Base-by-base conservation (phyloP, 2,888 invertebrate genomes). In the Drosophila algonquin region DNA sequence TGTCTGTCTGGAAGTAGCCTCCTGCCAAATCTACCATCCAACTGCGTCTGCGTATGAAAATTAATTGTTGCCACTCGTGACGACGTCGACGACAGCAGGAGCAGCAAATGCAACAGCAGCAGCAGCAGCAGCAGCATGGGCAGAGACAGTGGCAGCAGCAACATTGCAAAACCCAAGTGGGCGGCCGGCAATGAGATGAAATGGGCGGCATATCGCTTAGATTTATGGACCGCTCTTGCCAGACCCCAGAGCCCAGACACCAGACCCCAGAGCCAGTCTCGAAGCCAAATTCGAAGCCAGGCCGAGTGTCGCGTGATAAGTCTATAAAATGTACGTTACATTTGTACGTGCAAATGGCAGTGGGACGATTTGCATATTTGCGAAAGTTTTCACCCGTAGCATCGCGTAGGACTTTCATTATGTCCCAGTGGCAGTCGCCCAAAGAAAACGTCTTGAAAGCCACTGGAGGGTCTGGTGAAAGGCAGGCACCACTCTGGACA, bases 51-150 rank as follows among this genome's bases (percentile, higher is more conserved):
- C 89, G 85, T 85, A 87, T 87, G 87, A 85, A 81, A 86, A 86
- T 86, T 86, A 86, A 89, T 89, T 86, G 89, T 87, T 80, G 89
- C 85, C 86, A 87, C 79, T 89, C 86, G 86, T 86, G 86, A 86
- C 88, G 79, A 73, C 75, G 82, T 57, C 80, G 67, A 63, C 70
- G 73, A 52, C 60, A 50, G 46, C 44, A 46, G 48, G 48, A 62
- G 57, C 59, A 46, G 76, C 54, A 35, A 6, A 47, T 18, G 46
- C 9, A 45, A 51, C 18, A 12, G 21, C 46, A 52, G 24, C 46
- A 52, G 32, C 48, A 40, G 46, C 57, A 50, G 27, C 48, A 46
- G 53, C 45, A 56, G 63, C 51, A 63, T 45, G 30, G 52, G 6
- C 50, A 46, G 24, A 21, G 12, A 16, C 69, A 50, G 46, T 44